Base-by-base conservation (phyloP, 2,113 vertebrate genomes). In the Rhea pennata region DNA sequence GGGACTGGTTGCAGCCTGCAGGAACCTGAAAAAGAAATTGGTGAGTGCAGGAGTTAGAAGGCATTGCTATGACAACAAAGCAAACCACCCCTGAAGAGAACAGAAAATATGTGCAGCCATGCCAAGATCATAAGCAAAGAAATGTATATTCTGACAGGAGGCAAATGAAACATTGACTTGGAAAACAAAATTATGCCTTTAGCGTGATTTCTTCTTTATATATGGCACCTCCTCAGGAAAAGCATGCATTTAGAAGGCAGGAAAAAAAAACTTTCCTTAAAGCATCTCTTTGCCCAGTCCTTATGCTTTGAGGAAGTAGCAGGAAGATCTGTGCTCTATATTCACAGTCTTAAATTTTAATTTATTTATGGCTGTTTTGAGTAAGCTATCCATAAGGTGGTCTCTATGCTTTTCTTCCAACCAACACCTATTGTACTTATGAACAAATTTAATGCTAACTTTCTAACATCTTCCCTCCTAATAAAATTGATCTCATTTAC, bases 11-110 rank as follows among this genome's bases (percentile, higher is more conserved):
- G 84, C 73, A 96, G 85, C 82, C 94, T 95, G 95, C 91, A 97
- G 93, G 94, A 97, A 95, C 73, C 88, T 95, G 88, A 96, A 87
- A 87, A 87, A 89, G 90, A 95, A 94, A 86, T 48, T 88, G 83
- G 93, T 92, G 89, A 93, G 58, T 77, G 65, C 86, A 91, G 56
- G 71, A 88, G 92, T 88, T 79, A 64, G 93, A 92, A 96, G 81
- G 69, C 72, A 87, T 94, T 90, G 85, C 94, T 95, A 92, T 97
- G 87, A 94, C 95, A 97, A 96, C 82, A 96, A 95, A 96, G 93
- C 93, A 94, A 95, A 93, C 84, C 78, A 89, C 76, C 64, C 64
- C 92, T 86, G 94, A 96, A 96, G 95, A 97, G 91, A 97, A 92
- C 51, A 95, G 83, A 96, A 96, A 87, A 53, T 92, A 89, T 69